Conservation (phyloP, 1,140 invertebrate genomes). For the Hestina assimilis region DNA sequence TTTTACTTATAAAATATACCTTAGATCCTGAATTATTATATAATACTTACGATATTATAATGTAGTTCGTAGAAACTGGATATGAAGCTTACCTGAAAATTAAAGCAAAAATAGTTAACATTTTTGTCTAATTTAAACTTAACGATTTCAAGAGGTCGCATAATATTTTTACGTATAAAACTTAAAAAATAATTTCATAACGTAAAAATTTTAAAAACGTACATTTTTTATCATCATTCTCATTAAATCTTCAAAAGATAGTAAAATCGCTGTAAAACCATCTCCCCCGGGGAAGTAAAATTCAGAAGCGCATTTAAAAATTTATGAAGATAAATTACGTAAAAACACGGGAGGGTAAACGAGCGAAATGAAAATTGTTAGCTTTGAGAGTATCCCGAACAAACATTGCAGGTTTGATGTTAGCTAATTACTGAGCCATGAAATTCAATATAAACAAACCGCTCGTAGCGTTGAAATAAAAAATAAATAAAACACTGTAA, state of each 20-base stretch:
- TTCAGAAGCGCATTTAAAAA: slow-evolving; percentile 15
- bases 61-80: not conserved
- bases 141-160: not conserved
- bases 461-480: slow-evolving; percentile 11
- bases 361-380: slow-evolving; percentile 31
- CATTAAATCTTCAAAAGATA: slow-evolving; percentile 15
- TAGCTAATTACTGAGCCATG: slow-evolving; percentile 48
- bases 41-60: too few relatives aligned
- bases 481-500: not conserved
- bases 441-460: slow-evolving; percentile 40
- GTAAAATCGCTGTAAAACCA: slow-evolving; percentile 11
- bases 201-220: not conserved
- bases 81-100: not conserved
- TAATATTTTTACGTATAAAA: not conserved
- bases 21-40: too few relatives aligned
- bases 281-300: slow-evolving; percentile 16
- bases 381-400: slow-evolving; percentile 32
- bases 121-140: not conserved
- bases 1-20: not conserved
- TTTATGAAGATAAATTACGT: slow-evolving; percentile 22
- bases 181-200: not conserved
- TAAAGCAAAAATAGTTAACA: not conserved
- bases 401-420: slow-evolving; percentile 40
- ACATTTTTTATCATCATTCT: slow-evolving; percentile 9
- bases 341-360: slow-evolving; percentile 17